Evolutionary conservation across 2,888 invertebrate genomes (phyloP).

Genomic region (Troilus luridus): DNA sequence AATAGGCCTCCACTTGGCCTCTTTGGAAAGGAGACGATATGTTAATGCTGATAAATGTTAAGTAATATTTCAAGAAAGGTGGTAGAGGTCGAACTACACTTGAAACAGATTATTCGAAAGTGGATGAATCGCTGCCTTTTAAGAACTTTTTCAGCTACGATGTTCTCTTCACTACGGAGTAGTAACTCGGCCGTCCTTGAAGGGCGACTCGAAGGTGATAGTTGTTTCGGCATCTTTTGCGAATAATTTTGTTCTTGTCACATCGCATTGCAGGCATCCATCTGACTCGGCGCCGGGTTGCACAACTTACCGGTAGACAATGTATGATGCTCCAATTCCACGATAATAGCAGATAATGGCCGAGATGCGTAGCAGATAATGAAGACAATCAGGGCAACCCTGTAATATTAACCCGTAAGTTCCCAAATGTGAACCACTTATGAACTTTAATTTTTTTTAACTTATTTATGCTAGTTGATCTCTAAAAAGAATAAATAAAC

Average conservation of each 20-base stretch:
- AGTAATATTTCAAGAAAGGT: constrained; percentile 36
- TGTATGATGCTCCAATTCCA: background rate
- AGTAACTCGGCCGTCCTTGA: background rate
- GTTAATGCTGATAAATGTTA: constrained; percentile 21
- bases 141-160: background rate
- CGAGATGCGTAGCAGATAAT: background rate
- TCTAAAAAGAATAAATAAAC: too few species aligned
- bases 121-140: constrained; percentile 26
- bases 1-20: constrained; percentile 27
- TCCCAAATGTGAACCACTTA: too few species aligned
- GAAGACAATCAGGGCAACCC: background rate
- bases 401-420: too few species aligned
- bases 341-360: background rate
- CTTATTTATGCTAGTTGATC: too few species aligned
- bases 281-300: background rate
- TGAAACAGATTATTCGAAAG: constrained; percentile 23
- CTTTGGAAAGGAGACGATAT: constrained; percentile 17
- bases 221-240: background rate
- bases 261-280: background rate
- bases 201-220: background rate
- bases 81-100: background rate
- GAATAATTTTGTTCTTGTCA: background rate
- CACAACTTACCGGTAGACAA: background rate
- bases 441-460: too few species aligned
- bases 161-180: background rate